A percentile compares a stretch with the other conserved stretches of the same genome.
phyloP scores from a whole-genome alignment of 2,797 vertebrate species.

The Acanthurus leucopareius region DNA sequence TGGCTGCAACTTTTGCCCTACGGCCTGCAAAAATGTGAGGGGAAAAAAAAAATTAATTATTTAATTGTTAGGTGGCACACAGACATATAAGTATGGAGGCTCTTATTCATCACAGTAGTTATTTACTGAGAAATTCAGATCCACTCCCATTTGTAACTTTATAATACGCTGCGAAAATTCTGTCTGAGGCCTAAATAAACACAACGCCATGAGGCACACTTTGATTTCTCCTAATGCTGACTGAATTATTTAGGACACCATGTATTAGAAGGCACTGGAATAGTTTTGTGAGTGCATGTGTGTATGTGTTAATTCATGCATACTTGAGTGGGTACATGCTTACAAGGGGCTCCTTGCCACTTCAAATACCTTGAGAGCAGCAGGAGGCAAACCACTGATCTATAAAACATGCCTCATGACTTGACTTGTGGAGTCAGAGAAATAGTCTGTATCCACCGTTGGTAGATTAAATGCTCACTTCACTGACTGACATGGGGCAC shows the following conservation, averaged over 20 bases:
- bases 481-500: not conserved
- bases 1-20: not conserved
- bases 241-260: conserved; percentile 72
- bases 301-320: conserved; percentile 23
- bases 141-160: conserved; percentile 34
- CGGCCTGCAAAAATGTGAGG: not conserved
- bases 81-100: not conserved
- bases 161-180: conserved; percentile 17
- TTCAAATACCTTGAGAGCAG: conserved; percentile 40
- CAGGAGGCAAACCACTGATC: conserved; percentile 28
- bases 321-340: conserved; percentile 31
- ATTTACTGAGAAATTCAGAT: conserved; percentile 8
- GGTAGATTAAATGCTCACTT: not conserved
- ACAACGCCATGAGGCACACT: conserved; percentile 32
- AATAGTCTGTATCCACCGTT: not conserved
- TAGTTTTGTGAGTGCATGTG: conserved; percentile 6
- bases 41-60: not conserved
- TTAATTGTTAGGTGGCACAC: not conserved
- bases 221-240: conserved; percentile 51
- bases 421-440: conserved; percentile 2
- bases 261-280: conserved; percentile 41
- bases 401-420: conserved; percentile 32
- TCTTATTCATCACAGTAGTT: not conserved
- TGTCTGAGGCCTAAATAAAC: conserved; percentile 42
- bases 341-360: conserved; percentile 36